Evolutionary conservation across 2,797 vertebrate genomes (phyloP), one percentile per base, ranked within the genome.

Genomic region (Peromyscus eremicus): DNA sequence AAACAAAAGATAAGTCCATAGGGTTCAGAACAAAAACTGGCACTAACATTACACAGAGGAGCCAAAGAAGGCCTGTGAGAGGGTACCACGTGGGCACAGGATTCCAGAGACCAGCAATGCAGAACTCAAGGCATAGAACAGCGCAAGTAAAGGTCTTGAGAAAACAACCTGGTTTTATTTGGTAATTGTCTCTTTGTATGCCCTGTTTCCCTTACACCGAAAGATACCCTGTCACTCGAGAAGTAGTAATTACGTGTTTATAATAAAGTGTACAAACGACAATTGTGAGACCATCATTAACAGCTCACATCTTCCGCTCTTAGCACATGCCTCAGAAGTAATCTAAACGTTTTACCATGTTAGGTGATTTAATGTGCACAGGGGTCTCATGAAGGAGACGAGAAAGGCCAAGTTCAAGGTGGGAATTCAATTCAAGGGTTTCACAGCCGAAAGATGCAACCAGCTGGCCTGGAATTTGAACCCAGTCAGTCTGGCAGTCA

Each of bases 331-430:
- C 40, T 43, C 46, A 91, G 84, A 96, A 77, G 12, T 21, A 43
- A 75, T 37, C 40, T 70, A 88, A 92, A 83, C 75, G 34, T 60
- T 83, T 85, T 37, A 62, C 14, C 66, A 1, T 10, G 60, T 89
- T 40, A 37, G 55, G 32, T 70, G 43, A 89, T 27, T 89, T 77
- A 93, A 88, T 81, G 89, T 49, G 81, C 79, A 60, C 64, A 88
- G 43, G 2, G 43, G 37, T 6, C 34, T 66, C 66, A 19, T 23
- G 66, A 83, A 89, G 37, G 40, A 13, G 60, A 25, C 37, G 57
- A 94, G 60, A 49, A 79, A 81, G 83, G 34, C 10, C 40, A 91
- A 62, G 16, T 34, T 89, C 68, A 43, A 70, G 19, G 37, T 32
- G 19, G 27, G n/a, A 76, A 60, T 23, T 46, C 25, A 77, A 23